Percentiles rank a stretch among this genome's conserved stretches.
Evolutionary conservation across 2,113 vertebrate species (phyloP).

Genomic region (Podarcis raffonei): DNA sequence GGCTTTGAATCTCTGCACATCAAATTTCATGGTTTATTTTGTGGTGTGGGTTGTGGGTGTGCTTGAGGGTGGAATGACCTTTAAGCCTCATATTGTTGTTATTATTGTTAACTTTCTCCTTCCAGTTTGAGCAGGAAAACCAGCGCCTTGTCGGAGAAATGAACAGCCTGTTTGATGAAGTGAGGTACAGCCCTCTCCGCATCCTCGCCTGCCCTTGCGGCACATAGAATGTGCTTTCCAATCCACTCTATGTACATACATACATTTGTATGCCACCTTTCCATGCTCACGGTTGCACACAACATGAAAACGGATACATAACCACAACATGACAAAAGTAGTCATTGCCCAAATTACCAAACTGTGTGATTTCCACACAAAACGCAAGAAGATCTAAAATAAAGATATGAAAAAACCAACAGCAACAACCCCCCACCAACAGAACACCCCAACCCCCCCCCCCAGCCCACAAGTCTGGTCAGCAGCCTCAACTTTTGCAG

Average conservation of each 20-base stretch:
- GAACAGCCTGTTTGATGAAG: slow-evolving; percentile 95
- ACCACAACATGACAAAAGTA: background rate
- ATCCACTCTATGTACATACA: background rate
- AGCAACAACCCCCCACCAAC: too few relatives aligned
- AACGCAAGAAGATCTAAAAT: too few relatives aligned
- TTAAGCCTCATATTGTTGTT: background rate
- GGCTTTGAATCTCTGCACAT: background rate
- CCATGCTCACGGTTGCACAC: background rate
- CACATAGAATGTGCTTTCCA: rapidly evolving
- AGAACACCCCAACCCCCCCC: too few relatives aligned
- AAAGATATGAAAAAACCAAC: too few relatives aligned
- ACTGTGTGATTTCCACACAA: too few relatives aligned
- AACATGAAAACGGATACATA: background rate
- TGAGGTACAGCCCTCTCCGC: slow-evolving; percentile 77
- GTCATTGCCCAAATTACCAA: too few relatives aligned
- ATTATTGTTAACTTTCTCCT: slow-evolving; percentile 2
- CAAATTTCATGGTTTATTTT: background rate
- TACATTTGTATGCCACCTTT: too few relatives aligned
- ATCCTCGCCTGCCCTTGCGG: rapidly evolving
- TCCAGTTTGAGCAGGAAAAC: slow-evolving; percentile 96
- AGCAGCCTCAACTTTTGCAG: too few relatives aligned
- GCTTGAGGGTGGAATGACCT: background rate
- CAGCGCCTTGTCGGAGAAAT: slow-evolving; percentile 93
- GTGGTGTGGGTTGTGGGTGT: background rate
- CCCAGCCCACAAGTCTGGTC: too few relatives aligned